A percentile compares a stretch with the other conserved stretches of the same genome.
phyloP scores from a whole-genome alignment of 2,797 vertebrate species.

The Macrochelys suwanniensis region DNA sequence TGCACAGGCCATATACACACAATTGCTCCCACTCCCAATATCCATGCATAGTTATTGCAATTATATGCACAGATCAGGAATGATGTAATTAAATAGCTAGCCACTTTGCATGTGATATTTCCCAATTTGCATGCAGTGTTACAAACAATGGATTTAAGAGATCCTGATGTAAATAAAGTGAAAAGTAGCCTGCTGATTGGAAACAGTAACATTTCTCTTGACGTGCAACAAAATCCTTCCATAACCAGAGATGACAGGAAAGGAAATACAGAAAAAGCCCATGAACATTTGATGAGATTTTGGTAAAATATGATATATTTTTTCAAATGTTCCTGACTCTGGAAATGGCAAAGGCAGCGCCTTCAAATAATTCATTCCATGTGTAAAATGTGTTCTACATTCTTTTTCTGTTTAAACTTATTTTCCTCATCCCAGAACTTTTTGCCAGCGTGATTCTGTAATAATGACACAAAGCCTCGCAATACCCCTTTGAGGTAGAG shows the following conservation, averaged over 20 bases:
- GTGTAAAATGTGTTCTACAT: conserved; percentile 19
- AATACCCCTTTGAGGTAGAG: neutral
- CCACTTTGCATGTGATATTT: conserved; percentile 24
- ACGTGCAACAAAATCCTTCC: neutral
- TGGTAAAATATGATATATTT: neutral
- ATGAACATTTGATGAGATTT: neutral
- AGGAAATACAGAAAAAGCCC: neutral
- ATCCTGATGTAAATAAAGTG: neutral
- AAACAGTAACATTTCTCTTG: neutral
- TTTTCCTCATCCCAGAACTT: conserved; percentile 23
- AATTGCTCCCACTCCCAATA: neutral
- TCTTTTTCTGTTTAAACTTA: conserved; percentile 52
- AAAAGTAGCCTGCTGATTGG: neutral
- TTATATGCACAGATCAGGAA: neutral
- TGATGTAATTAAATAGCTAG: neutral
- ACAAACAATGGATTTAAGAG: neutral
- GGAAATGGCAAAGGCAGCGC: neutral
- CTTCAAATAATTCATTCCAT: conserved; percentile 2
- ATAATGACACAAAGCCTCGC: neutral
- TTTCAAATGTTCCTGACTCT: neutral
- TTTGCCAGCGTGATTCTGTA: neutral
- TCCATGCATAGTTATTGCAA: neutral
- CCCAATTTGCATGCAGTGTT: neutral
- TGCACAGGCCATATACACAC: neutral
- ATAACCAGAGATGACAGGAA: neutral